Percentiles rank a stretch among this genome's conserved stretches.
Evolutionary conservation across 2,113 vertebrate species (phyloP).

Genomic region (Sardina pilchardus): DNA sequence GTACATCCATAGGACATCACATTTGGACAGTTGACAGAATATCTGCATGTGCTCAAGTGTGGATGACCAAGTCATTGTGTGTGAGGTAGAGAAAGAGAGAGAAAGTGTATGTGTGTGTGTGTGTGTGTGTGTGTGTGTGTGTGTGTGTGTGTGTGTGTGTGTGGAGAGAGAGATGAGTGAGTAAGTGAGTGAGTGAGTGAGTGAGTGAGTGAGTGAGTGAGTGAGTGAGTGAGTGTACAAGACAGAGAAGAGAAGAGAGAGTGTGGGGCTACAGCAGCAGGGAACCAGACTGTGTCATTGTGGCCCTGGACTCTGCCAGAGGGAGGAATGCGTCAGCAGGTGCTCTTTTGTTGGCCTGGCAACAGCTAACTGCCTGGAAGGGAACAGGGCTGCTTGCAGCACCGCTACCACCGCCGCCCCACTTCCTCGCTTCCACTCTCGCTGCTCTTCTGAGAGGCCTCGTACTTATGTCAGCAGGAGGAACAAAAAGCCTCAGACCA

Average conservation of each 20-base stretch:
- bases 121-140: no score
- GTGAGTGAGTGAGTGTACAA: slow-evolving; percentile 21
- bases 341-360: slow-evolving; percentile 43
- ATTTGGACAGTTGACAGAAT: neutral
- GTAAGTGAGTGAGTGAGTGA: no score
- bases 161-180: neutral
- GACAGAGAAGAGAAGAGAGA: neutral
- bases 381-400: neutral
- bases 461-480: neutral
- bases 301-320: slow-evolving; percentile 11
- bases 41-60: neutral
- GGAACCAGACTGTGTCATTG: slow-evolving; percentile 21
- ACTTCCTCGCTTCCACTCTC: neutral
- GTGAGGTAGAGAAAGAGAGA: neutral
- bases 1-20: neutral
- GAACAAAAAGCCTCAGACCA: neutral
- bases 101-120: neutral
- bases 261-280: slow-evolving; percentile 32
- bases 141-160: no score
- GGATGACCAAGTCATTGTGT: neutral
- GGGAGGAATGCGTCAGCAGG: slow-evolving; percentile 30
- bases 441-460: neutral
- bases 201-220: neutral
- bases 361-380: slow-evolving; percentile 28
- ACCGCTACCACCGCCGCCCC: neutral